Percentiles rank a stretch among this genome's conserved stretches.
phyloP scores from a whole-genome alignment of 1,140 invertebrate species.

The Teleopsis dalmanni region DNA sequence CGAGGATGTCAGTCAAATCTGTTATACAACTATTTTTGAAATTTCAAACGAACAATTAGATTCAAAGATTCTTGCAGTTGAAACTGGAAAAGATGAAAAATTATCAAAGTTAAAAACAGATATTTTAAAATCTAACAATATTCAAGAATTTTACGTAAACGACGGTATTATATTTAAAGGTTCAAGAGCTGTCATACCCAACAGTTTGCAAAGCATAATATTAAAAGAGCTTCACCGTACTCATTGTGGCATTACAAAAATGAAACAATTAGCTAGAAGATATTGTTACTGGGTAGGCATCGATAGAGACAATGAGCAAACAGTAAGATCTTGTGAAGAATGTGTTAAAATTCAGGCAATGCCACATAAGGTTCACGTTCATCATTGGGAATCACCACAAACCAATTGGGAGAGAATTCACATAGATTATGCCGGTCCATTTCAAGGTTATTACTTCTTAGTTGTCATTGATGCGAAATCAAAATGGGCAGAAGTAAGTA shows the following conservation, averaged over 20 bases:
- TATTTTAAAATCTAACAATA: neutral
- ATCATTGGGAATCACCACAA: conserved; percentile 1
- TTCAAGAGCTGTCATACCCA: neutral
- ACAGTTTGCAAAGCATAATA: neutral
- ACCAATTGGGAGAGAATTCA: conserved; percentile 6
- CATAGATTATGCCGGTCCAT: conserved; percentile 28
- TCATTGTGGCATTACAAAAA: neutral
- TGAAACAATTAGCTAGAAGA: conserved; percentile 6
- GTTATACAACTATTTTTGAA: neutral
- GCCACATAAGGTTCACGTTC: neutral
- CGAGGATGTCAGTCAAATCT: neutral
- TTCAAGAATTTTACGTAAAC: neutral
- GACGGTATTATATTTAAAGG: neutral
- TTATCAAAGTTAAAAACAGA: conserved; percentile 1
- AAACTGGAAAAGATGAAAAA: neutral
- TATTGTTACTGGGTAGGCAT: conserved; percentile 7
- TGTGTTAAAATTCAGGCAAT: neutral
- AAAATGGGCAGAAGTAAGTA: conserved; percentile 31
- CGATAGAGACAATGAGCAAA: conserved; percentile 1
- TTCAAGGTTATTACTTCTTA: conserved; percentile 21
- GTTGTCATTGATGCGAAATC: conserved; percentile 30
- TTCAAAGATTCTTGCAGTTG: too few relatives aligned
- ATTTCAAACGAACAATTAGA: neutral
- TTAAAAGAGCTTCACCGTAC: neutral
- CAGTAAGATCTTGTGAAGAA: neutral